Evolutionary conservation across 1,140 invertebrate genomes (phyloP).

Genomic region (Bombus sibiricus): DNA sequence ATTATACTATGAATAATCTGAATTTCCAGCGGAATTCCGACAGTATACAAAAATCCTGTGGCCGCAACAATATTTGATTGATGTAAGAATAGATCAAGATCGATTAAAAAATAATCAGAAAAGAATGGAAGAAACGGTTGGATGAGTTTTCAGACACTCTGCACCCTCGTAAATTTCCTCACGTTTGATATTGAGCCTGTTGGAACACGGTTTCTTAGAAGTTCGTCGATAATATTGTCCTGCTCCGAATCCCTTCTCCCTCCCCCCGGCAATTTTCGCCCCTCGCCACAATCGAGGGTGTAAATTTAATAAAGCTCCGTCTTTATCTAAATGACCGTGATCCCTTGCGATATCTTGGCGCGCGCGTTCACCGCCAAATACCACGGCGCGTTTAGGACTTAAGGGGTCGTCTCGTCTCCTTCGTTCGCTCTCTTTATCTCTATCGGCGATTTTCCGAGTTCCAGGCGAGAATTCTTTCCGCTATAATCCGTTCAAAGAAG

Average conservation of each 20-base stretch:
- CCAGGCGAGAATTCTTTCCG: slow-evolving; percentile 64
- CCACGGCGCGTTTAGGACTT: not conserved
- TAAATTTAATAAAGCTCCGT: slow-evolving; percentile 76
- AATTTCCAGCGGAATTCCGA: too few species aligned
- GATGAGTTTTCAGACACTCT: not conserved
- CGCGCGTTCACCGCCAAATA: not conserved
- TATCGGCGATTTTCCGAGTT: slow-evolving; percentile 54
- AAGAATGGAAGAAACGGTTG: not conserved
- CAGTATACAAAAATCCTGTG: too few species aligned
- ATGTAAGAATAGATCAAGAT: not conserved
- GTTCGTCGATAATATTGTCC: slow-evolving; percentile 30
- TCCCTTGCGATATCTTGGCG: slow-evolving; percentile 61
- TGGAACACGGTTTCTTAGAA: not conserved
- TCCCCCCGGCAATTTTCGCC: not conserved
- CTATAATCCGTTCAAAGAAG: slow-evolving; percentile 72
- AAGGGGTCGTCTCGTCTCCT: not conserved
- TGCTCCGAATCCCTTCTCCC: not conserved
- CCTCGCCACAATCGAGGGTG: slow-evolving; percentile 49
- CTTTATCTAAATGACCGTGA: slow-evolving; percentile 76
- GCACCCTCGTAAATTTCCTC: not conserved
- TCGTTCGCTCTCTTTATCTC: slow-evolving; percentile 59
- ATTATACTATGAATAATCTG: not conserved
- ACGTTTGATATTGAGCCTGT: not conserved
- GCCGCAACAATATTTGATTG: not conserved
- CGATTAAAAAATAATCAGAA: not conserved